Conservation (phyloP, 2,113 vertebrate species). For the Cebidichthys violaceus region DNA sequence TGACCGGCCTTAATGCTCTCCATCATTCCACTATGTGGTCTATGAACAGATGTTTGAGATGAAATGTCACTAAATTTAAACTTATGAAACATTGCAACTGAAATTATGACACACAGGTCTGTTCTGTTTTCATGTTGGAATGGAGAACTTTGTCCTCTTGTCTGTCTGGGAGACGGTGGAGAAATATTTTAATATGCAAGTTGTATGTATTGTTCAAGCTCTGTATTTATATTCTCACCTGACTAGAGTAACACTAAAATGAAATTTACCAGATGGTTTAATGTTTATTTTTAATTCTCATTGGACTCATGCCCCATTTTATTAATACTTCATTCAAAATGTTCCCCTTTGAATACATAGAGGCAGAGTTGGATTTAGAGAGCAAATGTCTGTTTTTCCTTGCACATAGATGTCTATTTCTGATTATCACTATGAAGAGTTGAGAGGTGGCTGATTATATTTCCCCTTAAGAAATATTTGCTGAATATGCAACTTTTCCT, state of each 20-base stretch:
- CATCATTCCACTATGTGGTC: background rate
- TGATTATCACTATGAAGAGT: background rate
- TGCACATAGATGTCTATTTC: background rate
- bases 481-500: background rate
- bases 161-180: background rate
- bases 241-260: constrained; percentile 16
- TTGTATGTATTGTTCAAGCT: background rate
- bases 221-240: background rate
- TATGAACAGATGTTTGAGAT: constrained; percentile 1
- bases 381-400: background rate
- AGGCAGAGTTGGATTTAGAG: background rate
- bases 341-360: background rate
- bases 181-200: constrained; percentile 15
- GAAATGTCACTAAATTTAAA: constrained; percentile 1
- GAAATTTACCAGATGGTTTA: background rate
- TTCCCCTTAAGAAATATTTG: background rate
- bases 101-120: background rate
- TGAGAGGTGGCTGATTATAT: background rate
- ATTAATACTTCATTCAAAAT: background rate
- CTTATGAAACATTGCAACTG: background rate
- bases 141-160: background rate
- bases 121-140: background rate
- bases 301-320: background rate
- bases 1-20: constrained; percentile 27
- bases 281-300: background rate